phyloP scores from a whole-genome alignment of 2,113 vertebrate species.

The Poicephalus gulielmi region DNA sequence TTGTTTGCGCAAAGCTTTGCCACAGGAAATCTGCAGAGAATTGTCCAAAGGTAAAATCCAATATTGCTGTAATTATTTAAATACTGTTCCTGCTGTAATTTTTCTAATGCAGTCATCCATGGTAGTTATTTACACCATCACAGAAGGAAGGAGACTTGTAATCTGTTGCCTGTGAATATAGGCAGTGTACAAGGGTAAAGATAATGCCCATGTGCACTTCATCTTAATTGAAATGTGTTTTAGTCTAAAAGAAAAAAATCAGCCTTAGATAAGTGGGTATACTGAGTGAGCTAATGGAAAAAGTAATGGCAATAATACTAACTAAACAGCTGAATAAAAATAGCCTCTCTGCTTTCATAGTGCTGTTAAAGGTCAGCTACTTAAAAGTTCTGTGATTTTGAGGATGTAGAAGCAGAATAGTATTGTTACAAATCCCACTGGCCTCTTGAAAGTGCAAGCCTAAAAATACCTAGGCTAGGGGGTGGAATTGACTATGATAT shows the following conservation, averaged over 20 bases:
- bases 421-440: neutral
- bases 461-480: neutral
- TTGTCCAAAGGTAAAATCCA: slow-evolving; percentile 83
- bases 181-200: neutral
- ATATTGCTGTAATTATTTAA: slow-evolving; percentile 62
- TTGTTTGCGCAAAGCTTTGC: slow-evolving; percentile 85
- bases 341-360: slow-evolving; percentile 23
- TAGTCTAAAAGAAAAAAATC: neutral
- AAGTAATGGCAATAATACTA: slow-evolving; percentile 25
- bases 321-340: slow-evolving; percentile 37
- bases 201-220: neutral
- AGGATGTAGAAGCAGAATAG: neutral
- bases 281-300: slow-evolving; percentile 39
- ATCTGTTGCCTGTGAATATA: neutral
- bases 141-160: neutral
- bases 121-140: neutral
- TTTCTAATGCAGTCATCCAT: neutral
- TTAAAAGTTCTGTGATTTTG: slow-evolving; percentile 35
- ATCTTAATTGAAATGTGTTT: slow-evolving; percentile 10
- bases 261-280: neutral
- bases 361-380: slow-evolving; percentile 40
- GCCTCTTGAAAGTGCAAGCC: slow-evolving; percentile 10
- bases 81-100: slow-evolving; percentile 28
- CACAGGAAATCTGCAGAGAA: slow-evolving; percentile 82
- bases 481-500: neutral